phyloP scores from a whole-genome alignment of 2,888 invertebrate genomes.

The Mesochorus sp. region DNA sequence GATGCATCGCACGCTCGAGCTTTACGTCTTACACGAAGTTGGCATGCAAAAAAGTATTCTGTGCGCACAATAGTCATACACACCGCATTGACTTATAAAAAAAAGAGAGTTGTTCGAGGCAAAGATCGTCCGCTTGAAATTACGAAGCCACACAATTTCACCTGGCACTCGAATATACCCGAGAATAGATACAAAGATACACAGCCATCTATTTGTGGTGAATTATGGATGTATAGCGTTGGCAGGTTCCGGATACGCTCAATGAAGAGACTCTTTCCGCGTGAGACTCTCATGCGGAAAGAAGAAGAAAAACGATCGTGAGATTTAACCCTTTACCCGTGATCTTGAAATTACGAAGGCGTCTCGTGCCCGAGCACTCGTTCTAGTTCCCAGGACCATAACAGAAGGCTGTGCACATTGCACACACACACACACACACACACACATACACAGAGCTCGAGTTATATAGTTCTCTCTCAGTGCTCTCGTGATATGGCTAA shows the following conservation, averaged over 20 bases:
- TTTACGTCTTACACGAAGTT: constrained; percentile 9
- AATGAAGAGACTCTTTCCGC: constrained; percentile 11
- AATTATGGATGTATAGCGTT: not conserved
- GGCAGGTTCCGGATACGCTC: constrained; percentile 16
- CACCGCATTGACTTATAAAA: not conserved
- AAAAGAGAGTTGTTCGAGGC: not conserved
- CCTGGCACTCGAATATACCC: constrained; percentile 13
- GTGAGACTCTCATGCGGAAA: constrained; percentile 9
- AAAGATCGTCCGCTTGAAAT: constrained; percentile 1
- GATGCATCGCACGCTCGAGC: constrained; percentile 42
- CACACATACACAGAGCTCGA: too few relatives aligned
- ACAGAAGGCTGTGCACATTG: constrained; percentile 30
- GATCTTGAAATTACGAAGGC: constrained; percentile 73
- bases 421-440: too few relatives aligned
- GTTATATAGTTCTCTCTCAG: too few relatives aligned
- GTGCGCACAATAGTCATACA: constrained; percentile 11
- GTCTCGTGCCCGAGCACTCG: constrained; percentile 43
- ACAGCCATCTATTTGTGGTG: not conserved
- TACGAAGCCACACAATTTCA: constrained; percentile 39
- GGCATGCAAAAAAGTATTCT: constrained; percentile 37
- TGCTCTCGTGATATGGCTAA: constrained; percentile 29
- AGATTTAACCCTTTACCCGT: constrained; percentile 69
- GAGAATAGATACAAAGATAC: not conserved
- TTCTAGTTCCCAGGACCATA: constrained; percentile 70
- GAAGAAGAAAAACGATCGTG: constrained; percentile 22